Percentiles rank a stretch among this genome's conserved stretches.
Conservation (phyloP, 2,888 invertebrate genomes). For the Cryptophagus acutangulus region DNA sequence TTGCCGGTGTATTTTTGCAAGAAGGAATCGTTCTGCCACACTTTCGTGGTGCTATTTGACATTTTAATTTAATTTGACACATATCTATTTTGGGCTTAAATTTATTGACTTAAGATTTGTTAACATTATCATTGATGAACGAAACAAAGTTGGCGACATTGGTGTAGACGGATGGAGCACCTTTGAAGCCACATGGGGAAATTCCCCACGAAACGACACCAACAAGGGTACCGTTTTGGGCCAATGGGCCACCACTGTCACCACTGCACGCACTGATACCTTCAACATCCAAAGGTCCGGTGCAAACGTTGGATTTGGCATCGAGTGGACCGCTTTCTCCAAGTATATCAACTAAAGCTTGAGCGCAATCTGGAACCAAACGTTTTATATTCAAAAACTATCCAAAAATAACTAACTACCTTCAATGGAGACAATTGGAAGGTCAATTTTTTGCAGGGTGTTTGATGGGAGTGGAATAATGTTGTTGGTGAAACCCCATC, state of each 20-base stretch:
- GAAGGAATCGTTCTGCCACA: too few relatives aligned
- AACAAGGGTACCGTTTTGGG: conserved; percentile 40
- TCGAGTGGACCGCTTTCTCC: not conserved
- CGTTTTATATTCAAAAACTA: too few relatives aligned
- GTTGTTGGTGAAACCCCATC: conserved; percentile 38
- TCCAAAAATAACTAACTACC: too few relatives aligned
- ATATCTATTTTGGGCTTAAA: too few relatives aligned
- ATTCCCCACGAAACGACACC: conserved; percentile 56
- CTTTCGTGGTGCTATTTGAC: too few relatives aligned
- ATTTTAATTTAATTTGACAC: too few relatives aligned
- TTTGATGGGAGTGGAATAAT: conserved; percentile 3
- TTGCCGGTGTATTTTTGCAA: conserved; percentile 49
- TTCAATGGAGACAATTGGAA: not conserved
- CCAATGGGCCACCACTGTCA: conserved; percentile 55
- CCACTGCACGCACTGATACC: conserved; percentile 47
- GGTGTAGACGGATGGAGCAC: conserved; percentile 54
- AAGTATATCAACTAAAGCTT: not conserved
- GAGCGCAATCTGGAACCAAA: not conserved
- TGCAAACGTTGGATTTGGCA: conserved; percentile 3
- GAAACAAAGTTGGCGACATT: conserved; percentile 45
- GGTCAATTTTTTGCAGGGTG: not conserved
- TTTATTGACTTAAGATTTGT: too few relatives aligned
- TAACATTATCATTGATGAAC: conserved; percentile 2
- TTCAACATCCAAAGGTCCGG: conserved; percentile 2
- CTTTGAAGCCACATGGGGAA: conserved; percentile 50